Evolutionary conservation across 2,113 vertebrate species (phyloP).

Genomic region (Pleuronectes platessa): DNA sequence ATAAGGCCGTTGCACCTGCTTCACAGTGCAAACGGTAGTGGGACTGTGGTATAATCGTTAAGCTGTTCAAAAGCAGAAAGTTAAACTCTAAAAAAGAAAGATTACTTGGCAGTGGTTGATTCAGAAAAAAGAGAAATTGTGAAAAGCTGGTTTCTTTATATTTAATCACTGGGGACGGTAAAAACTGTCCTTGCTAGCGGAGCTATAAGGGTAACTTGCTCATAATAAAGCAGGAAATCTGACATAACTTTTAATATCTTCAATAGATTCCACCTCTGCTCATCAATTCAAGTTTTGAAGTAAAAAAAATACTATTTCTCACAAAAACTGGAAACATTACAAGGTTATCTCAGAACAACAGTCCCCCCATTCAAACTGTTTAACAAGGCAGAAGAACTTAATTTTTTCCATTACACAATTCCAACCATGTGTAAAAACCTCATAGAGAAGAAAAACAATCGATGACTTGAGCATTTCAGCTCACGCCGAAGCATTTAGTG

Average conservation of each 20-base stretch:
- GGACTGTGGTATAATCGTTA: slow-evolving; percentile 2
- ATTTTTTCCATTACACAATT: background rate
- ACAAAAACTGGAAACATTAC: background rate
- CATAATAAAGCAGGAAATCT: background rate
- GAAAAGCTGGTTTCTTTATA: background rate
- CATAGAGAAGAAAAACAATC: background rate
- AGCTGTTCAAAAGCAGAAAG: slow-evolving; percentile 7
- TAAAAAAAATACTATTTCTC: background rate
- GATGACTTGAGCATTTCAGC: slow-evolving; percentile 10
- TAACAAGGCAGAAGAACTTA: background rate
- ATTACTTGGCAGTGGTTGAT: slow-evolving; percentile 3
- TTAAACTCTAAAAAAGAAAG: background rate
- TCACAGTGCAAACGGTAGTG: background rate
- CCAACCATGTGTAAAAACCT: slow-evolving; percentile 7
- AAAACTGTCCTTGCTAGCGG: slow-evolving; percentile 1
- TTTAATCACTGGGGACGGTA: background rate
- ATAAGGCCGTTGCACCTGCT: slow-evolving; percentile 17
- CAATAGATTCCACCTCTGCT: background rate
- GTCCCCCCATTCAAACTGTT: background rate
- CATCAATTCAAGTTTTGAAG: background rate
- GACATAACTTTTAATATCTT: background rate
- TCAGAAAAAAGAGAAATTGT: slow-evolving; percentile 16
- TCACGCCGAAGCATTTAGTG: slow-evolving; percentile 3
- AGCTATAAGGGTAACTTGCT: slow-evolving; percentile 1
- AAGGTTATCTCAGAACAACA: background rate